phyloP scores from a whole-genome alignment of 2,797 vertebrate species.

The Pseudochaenichthys georgianus region DNA sequence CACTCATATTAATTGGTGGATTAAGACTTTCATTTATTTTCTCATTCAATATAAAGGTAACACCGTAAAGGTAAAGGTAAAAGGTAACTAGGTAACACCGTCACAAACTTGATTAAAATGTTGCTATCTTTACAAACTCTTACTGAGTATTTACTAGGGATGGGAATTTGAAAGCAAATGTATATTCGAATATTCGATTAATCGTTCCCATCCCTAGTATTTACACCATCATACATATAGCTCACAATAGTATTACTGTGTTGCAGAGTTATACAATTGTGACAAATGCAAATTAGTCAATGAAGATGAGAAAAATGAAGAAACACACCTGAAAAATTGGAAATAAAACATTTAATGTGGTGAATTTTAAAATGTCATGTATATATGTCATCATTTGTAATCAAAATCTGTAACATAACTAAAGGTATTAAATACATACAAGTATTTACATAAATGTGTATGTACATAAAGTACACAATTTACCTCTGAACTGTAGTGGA shows the following conservation, averaged over 20 bases:
- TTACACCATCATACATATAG: no score
- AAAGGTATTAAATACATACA: no score
- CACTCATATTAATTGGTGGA: background rate
- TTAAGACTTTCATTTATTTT: background rate
- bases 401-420: no score
- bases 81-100: background rate
- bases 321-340: background rate
- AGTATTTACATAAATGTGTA: no score
- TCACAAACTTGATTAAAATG: background rate
- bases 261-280: background rate
- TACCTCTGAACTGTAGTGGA: no score
- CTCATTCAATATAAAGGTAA: background rate
- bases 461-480: no score
- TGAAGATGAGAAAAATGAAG: background rate
- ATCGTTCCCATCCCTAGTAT: no score
- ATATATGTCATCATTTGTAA: no score
- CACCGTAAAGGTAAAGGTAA: no score
- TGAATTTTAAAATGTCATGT: no score
- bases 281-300: background rate
- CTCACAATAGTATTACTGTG: background rate
- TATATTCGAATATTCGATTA: no score
- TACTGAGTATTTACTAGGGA: background rate
- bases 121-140: background rate
- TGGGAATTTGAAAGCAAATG: no score
- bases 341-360: background rate